Evolutionary conservation across 1,140 invertebrate genomes (phyloP).

Genomic region (Nebria ingens): DNA sequence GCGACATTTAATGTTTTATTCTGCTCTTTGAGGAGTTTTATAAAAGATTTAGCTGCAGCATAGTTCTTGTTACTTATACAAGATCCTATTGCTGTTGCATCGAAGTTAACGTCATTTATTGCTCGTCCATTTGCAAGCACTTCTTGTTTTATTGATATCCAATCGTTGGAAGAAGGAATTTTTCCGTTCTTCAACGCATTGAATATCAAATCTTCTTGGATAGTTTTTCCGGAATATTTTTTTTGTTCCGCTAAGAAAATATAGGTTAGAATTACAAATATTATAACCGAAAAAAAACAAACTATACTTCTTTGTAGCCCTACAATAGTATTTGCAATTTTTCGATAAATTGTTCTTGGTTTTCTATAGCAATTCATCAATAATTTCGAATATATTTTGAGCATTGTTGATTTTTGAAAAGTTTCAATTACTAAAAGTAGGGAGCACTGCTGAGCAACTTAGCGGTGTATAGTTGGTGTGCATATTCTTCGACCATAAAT

Average conservation of each 20-base stretch:
- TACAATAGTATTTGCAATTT: neutral
- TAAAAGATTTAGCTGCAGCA: conserved; percentile 42
- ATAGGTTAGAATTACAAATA: too few relatives aligned
- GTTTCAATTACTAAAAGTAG: too few relatives aligned
- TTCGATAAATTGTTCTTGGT: neutral
- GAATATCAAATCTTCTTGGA: conserved; percentile 5
- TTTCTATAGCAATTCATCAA: too few relatives aligned
- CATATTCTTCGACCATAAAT: too few relatives aligned
- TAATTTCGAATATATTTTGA: too few relatives aligned
- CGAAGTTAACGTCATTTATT: conserved; percentile 40
- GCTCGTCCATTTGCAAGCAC: conserved; percentile 20
- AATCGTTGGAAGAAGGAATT: conserved; percentile 19
- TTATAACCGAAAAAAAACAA: too few relatives aligned
- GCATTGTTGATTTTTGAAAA: too few relatives aligned
- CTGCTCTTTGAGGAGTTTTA: conserved; percentile 40
- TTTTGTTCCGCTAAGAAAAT: too few relatives aligned
- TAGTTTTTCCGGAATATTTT: too few relatives aligned
- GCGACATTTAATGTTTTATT: conserved; percentile 40
- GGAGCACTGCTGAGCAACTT: too few relatives aligned
- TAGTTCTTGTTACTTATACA: conserved; percentile 35
- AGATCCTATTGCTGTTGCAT: conserved; percentile 42
- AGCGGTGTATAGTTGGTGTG: too few relatives aligned
- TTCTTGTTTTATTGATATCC: conserved; percentile 21
- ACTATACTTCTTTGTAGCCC: neutral
- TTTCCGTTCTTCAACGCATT: conserved; percentile 11